These are phyloP conservation scores for Ichneumon xanthorius DNA, from an alignment of 2,888 invertebrate species.

Conservation along the genomic window DNA sequence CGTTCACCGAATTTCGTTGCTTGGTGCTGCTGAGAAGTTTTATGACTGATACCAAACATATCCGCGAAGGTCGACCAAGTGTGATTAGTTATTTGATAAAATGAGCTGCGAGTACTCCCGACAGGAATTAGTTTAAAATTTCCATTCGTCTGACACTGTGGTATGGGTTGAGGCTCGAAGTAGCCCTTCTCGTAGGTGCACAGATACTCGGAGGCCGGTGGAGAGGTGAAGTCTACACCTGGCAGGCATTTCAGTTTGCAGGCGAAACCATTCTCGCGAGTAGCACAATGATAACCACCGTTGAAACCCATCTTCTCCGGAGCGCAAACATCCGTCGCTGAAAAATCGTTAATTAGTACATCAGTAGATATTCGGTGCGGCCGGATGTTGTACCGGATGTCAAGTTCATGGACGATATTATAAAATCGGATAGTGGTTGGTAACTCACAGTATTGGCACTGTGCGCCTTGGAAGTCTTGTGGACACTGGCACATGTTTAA, in stretches of 20 bases:
- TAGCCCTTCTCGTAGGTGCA: constrained; percentile 89
- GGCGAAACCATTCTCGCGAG: constrained; percentile 87
- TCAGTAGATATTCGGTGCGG: neutral
- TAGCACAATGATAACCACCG: constrained; percentile 91
- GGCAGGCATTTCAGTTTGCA: constrained; percentile 90
- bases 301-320: constrained; percentile 90
- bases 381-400: neutral
- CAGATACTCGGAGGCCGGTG: constrained; percentile 88
- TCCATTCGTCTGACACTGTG: constrained; percentile 90
- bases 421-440: constrained; percentile 4
- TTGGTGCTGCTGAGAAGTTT: constrained; percentile 5
- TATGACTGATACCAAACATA: constrained; percentile 29
- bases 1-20: neutral
- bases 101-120: constrained; percentile 70
- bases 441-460: constrained; percentile 89
- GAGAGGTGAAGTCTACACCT: constrained; percentile 88
- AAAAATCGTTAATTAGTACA: constrained; percentile 4
- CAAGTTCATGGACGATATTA: neutral
- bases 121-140: constrained; percentile 70
- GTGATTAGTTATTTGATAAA: constrained; percentile 70
- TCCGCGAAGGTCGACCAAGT: constrained; percentile 72
- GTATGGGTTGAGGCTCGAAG: constrained; percentile 90
- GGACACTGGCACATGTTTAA: constrained; percentile 93
- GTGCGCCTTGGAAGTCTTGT: constrained; percentile 89
- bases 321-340: constrained; percentile 88